phyloP scores from a whole-genome alignment of 2,113 vertebrate genomes.

The Gymnogyps californianus region DNA sequence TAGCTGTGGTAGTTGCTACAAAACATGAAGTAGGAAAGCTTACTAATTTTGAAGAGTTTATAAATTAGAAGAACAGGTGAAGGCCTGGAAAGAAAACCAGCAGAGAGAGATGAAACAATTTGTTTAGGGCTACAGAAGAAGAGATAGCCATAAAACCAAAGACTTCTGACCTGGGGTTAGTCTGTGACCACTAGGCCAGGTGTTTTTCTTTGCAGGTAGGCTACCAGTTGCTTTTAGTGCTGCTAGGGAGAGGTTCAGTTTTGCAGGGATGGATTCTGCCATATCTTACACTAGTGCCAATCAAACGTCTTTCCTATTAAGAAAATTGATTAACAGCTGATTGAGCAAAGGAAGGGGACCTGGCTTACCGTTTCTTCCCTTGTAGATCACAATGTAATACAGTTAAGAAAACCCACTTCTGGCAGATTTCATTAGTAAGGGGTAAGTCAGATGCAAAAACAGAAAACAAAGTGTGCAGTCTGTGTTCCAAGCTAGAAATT shows the following conservation, averaged over 20 bases:
- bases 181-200: background rate
- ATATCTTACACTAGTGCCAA: background rate
- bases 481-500: background rate
- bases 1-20: background rate
- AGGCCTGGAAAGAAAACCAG: background rate
- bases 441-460: background rate
- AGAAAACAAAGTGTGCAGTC: background rate
- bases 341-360: background rate
- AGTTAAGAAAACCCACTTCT: background rate
- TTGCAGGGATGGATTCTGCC: background rate
- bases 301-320: background rate
- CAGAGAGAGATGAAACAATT: background rate
- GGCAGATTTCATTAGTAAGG: background rate
- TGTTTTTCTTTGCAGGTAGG: background rate
- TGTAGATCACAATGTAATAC: background rate
- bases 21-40: background rate
- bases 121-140: background rate
- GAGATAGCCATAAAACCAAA: background rate
- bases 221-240: background rate
- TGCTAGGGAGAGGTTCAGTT: background rate
- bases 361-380: background rate
- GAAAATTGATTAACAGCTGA: background rate
- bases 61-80: background rate
- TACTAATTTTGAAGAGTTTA: background rate
- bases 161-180: background rate